These are phyloP conservation scores for Apus apus DNA, from an alignment of 2,113 vertebrate species.

Conservation along the genomic window DNA sequence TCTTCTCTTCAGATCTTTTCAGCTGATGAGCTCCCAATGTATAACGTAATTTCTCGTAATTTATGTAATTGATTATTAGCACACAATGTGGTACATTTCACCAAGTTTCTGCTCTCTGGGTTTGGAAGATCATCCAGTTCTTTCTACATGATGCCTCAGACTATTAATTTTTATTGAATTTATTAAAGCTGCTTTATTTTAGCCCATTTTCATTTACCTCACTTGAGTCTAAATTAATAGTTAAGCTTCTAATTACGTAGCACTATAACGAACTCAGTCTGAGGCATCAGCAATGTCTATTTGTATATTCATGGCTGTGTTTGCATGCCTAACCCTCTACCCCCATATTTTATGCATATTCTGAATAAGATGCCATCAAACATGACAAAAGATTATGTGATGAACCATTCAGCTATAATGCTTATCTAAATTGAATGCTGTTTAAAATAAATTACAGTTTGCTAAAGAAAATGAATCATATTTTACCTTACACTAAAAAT, in stretches of 20 bases:
- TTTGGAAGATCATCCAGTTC: not conserved
- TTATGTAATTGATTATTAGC: not conserved
- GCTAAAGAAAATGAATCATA: not conserved
- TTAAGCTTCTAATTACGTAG: not conserved
- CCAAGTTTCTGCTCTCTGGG: not conserved
- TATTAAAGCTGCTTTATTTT: not conserved
- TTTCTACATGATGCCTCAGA: not conserved
- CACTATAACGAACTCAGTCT: not conserved
- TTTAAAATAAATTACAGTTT: constrained; percentile 36
- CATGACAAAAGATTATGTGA: constrained; percentile 20
- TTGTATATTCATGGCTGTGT: not conserved
- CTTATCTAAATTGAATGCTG: not conserved
- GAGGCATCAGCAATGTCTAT: not conserved
- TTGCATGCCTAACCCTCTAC: not conserved
- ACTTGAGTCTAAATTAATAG: not conserved
- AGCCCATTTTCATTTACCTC: not conserved
- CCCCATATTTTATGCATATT: not conserved
- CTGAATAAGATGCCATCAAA: constrained; percentile 26
- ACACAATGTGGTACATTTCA: not conserved
- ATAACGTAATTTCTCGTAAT: not conserved
- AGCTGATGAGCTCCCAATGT: not conserved
- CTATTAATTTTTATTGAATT: not conserved
- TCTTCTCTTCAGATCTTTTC: not conserved
- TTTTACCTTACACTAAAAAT: constrained; percentile 11
- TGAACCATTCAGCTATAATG: constrained; percentile 2